A percentile compares a stretch with the other conserved stretches of the same genome.
Evolutionary conservation across 2,113 vertebrate genomes (phyloP).

Genomic region (Thinocorus orbignyianus): DNA sequence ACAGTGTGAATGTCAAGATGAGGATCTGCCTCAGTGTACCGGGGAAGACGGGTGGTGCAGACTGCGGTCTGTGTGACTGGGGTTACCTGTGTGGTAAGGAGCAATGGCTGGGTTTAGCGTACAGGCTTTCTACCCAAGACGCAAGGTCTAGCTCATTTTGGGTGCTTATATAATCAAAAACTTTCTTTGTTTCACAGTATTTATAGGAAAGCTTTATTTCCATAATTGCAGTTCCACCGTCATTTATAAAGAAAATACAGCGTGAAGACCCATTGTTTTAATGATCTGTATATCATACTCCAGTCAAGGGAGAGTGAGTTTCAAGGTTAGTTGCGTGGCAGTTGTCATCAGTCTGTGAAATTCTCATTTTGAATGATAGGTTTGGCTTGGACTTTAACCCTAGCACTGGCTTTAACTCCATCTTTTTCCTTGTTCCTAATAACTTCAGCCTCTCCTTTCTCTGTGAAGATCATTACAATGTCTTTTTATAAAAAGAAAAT

Average conservation of each 20-base stretch:
- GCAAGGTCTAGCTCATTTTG: not conserved
- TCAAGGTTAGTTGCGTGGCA: constrained; percentile 29
- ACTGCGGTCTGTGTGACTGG: not conserved
- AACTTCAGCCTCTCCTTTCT: not conserved
- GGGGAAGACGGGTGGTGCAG: not conserved
- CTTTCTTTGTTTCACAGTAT: constrained; percentile 37
- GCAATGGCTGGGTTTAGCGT: not conserved
- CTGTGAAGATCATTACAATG: not conserved
- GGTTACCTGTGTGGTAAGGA: not conserved
- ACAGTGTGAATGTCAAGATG: not conserved
- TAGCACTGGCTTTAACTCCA: not conserved
- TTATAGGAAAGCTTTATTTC: constrained; percentile 52
- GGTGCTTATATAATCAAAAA: constrained; percentile 9
- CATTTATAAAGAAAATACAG: constrained; percentile 32
- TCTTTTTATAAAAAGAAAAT: not conserved
- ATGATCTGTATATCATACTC: not conserved
- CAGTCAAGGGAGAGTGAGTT: not conserved
- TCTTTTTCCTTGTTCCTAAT: not conserved
- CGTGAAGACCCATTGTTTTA: not conserved
- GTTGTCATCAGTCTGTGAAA: constrained; percentile 42
- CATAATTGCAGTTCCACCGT: constrained; percentile 12
- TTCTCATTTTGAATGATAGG: not conserved
- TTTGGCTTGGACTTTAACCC: constrained; percentile 24
- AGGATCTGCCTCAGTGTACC: not conserved
- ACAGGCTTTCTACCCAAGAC: not conserved